Evolutionary conservation across 2,888 invertebrate species (phyloP), one percentile per base, ranked within the genome.

Genomic region (Tiliacea citrago): DNA sequence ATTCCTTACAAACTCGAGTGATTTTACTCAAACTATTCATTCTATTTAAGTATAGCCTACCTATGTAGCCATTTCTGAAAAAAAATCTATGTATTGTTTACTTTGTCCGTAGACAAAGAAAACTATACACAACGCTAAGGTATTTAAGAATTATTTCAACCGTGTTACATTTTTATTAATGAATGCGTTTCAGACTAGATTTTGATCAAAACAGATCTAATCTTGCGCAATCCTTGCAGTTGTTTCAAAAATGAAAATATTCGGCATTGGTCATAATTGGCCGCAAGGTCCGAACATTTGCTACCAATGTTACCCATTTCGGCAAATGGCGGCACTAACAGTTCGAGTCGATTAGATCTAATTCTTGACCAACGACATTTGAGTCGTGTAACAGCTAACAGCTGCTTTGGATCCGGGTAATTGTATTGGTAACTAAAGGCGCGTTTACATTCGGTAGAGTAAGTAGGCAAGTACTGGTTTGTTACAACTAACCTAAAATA

Each of bases 291-390:
- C 65, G 47, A 61, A 70, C 53, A 78, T 61, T 80, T 80, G 65
- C 60, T 77, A 73, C 80, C 80, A 73, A 61, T 70, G 53, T 49
- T 79, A 82, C 68, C 29, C 75, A 71, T 79, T 84, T 75, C 55
- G 80, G 77, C 79, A 74, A 84, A 82, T 73, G 80, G 84, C 73
- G 75, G 76, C 78, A 70, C 65, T 72, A 82, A 86, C 83, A 85
- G 81, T 80, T 51, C 63, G 86, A 88, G 78, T 78, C 68, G 87
- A 88, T 89, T 84, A 87, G 68, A 89, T 89, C 89, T 80, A 82
- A 77, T 79, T 85, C 68, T 85, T 90, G 89, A 87, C 89, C 89
- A 90, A 90, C 81, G 80, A 82, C 85, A 86, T 81, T 88, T 81
- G 67, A 75, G 79, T 83, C 86, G 81, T 83, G 84, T 82, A 76